These are phyloP conservation scores for Strix aluco DNA, from an alignment of 2,113 vertebrate genomes.

Conservation along the genomic window DNA sequence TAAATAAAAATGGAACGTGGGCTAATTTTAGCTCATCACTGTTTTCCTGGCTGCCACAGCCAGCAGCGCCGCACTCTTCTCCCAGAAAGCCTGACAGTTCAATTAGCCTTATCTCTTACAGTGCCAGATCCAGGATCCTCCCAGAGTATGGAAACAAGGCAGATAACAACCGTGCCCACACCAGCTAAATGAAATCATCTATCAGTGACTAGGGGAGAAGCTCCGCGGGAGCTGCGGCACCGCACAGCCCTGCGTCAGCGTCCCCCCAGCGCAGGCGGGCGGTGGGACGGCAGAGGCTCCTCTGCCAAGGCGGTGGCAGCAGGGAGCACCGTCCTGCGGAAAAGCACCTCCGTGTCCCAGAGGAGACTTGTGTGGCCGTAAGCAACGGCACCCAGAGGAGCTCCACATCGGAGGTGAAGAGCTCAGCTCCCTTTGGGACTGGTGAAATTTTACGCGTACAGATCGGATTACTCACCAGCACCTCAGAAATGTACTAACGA, in stretches of 20 bases:
- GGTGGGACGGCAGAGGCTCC: no score
- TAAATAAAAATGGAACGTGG: neutral
- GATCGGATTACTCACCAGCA: neutral
- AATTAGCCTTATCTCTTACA: neutral
- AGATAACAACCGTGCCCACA: neutral
- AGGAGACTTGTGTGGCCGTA: fast-evolving
- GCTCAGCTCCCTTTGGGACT: neutral
- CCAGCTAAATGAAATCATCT: neutral
- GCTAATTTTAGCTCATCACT: slow-evolving; percentile 18
- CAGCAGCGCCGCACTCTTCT: neutral
- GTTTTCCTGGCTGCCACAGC: neutral
- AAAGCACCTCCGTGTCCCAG: neutral
- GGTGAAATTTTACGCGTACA: fast-evolving
- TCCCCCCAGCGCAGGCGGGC: neutral
- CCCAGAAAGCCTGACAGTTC: slow-evolving; percentile 15
- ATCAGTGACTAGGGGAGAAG: neutral
- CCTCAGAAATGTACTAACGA: neutral
- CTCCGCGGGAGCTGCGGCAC: fast-evolving
- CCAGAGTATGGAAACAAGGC: neutral
- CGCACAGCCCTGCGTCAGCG: neutral
- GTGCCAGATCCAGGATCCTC: neutral
- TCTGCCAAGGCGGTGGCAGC: no score
- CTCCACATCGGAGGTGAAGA: fast-evolving
- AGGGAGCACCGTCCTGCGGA: fast-evolving
- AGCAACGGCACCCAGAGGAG: neutral